These are phyloP conservation scores for Bradypodion pumilum DNA, from an alignment of 2,797 vertebrate genomes.

Conservation along the genomic window DNA sequence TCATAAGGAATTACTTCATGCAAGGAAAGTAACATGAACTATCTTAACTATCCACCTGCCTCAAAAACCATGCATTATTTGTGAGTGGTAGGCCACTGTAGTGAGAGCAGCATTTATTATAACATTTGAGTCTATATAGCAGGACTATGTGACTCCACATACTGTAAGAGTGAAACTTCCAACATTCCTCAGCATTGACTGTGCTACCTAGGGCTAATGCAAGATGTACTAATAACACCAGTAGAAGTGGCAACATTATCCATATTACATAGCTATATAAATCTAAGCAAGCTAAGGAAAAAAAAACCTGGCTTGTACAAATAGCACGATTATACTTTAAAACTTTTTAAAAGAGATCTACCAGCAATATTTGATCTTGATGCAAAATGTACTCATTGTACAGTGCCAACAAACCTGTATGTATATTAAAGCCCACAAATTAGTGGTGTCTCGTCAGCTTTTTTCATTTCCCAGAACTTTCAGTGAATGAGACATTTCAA, in stretches of 20 bases:
- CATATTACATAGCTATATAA: too few relatives aligned
- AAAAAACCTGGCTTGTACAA: not conserved
- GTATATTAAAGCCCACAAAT: too few relatives aligned
- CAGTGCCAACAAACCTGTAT: too few relatives aligned
- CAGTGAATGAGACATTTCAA: not conserved
- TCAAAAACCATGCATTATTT: not conserved
- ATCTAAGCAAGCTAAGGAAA: not conserved
- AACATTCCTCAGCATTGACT: too few relatives aligned
- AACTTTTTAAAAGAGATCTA: not conserved
- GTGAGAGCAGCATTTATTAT: not conserved
- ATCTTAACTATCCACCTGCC: not conserved
- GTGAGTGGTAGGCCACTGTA: too few relatives aligned
- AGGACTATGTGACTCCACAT: not conserved
- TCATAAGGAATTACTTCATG: not conserved
- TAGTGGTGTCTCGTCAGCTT: too few relatives aligned
- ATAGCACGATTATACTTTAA: not conserved
- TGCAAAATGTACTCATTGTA: not conserved
- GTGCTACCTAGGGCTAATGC: not conserved
- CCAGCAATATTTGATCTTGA: not conserved
- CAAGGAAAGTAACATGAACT: not conserved
- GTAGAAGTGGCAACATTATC: not conserved
- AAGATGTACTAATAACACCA: not conserved
- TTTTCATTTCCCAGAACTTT: not conserved
- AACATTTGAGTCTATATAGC: not conserved
- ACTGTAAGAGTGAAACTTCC: not conserved